phyloP scores from a whole-genome alignment of 2,888 invertebrate genomes.

The Xestia c-nigrum region DNA sequence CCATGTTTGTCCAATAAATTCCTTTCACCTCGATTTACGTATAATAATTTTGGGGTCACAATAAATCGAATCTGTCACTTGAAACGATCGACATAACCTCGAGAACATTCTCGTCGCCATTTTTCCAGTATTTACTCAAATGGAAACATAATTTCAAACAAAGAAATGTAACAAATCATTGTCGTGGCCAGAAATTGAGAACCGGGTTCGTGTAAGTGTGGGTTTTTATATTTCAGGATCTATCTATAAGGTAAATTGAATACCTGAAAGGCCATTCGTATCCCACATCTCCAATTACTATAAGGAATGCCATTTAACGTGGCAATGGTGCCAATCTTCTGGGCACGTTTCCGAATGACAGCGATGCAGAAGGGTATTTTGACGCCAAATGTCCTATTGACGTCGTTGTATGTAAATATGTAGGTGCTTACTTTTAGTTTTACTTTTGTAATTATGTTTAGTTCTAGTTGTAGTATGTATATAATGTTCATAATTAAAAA shows the following conservation, averaged over 20 bases:
- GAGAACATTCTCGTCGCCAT: conserved; percentile 12
- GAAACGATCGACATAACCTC: conserved; percentile 33
- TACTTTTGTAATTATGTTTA: too few species aligned
- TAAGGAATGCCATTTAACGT: too few species aligned
- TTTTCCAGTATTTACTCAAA: conserved; percentile 40
- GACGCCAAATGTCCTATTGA: too few species aligned
- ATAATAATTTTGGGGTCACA: conserved; percentile 31
- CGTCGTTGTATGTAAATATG: too few species aligned
- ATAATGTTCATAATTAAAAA: too few species aligned
- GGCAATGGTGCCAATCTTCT: too few species aligned
- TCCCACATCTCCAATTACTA: background rate
- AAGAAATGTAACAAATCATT: conserved; percentile 33
- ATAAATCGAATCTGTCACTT: conserved; percentile 49
- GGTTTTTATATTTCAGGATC: background rate
- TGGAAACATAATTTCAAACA: conserved; percentile 35
- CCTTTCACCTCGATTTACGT: conserved; percentile 33
- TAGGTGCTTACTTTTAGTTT: too few species aligned
- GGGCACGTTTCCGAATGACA: too few species aligned
- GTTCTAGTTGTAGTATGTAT: too few species aligned
- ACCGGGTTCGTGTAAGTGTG: background rate
- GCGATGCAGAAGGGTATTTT: too few species aligned
- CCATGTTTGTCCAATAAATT: conserved; percentile 23
- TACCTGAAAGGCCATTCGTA: background rate
- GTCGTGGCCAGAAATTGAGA: conserved; percentile 28
- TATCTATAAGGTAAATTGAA: background rate